Evolutionary conservation across 2,113 vertebrate genomes (phyloP).

Genomic region (Leptobrachium leishanense): DNA sequence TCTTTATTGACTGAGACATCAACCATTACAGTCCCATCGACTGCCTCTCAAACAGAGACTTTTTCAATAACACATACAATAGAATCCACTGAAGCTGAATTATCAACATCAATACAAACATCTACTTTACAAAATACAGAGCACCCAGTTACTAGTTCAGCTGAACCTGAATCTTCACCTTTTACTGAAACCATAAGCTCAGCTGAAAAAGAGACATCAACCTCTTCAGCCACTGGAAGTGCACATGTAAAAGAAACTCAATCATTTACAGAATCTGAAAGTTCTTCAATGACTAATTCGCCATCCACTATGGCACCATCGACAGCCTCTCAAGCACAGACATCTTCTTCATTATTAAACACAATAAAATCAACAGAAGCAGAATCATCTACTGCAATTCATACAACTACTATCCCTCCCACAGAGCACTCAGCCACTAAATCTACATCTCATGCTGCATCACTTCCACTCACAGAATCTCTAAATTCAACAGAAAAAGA

Average conservation of each 20-base stretch:
- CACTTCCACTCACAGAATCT: background rate
- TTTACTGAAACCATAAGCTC: background rate
- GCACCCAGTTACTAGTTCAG: background rate
- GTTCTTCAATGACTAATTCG: background rate
- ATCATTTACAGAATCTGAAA: background rate
- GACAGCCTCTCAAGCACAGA: too few relatives aligned
- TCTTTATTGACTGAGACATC: background rate
- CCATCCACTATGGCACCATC: background rate
- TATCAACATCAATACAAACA: background rate
- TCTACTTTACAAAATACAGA: background rate
- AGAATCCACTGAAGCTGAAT: background rate
- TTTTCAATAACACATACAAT: background rate
- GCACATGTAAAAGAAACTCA: background rate
- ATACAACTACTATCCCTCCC: background rate
- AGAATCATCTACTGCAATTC: too few relatives aligned
- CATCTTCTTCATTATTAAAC: too few relatives aligned
- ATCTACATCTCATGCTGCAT: too few relatives aligned
- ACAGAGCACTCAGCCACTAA: too few relatives aligned
- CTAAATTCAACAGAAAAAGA: background rate
- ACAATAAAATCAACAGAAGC: too few relatives aligned
- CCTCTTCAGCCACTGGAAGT: background rate
- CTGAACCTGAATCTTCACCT: too few relatives aligned
- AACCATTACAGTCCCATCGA: background rate
- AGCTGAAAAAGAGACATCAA: too few relatives aligned
- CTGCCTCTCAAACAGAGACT: background rate